Base-by-base conservation (phyloP, 2,888 invertebrate species). In the Cosmia pyralina region DNA sequence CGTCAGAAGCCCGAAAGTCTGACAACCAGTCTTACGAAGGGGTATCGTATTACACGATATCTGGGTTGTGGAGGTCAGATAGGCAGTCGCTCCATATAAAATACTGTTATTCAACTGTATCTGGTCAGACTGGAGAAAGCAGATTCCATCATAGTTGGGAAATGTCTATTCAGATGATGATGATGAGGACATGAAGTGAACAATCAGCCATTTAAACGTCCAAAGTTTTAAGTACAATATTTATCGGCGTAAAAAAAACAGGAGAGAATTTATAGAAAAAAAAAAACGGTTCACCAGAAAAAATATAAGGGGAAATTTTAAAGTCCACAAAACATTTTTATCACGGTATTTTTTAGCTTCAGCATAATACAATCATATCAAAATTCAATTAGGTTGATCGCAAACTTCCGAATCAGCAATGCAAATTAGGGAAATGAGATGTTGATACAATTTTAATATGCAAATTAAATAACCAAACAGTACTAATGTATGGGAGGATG, bases 351-450 rank as follows among this genome's bases (percentile, higher is more conserved):
- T 77, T 84, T 77, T 71, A 60, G 38, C 64, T 57, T 53, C 59
- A 28, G 22, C 34, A 55, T 65, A 66, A 83, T 83, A 81, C 83
- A 88, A 78, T 79, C 79, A 71, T 86, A 89, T 88, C 81, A 88
- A 88, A 90, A 89, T 89, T 90, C 85, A 90, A 88, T 89, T 88
- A 88, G 78, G 77, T 77, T 79, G 83, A 89, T 88, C 83, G 79
- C 81, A 82, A 89, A 88, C 85, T 89, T 87, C 72, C 75, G 72
- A 87, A 91, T 91, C 85, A 86, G 90, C 90, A 91, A 88, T 91
- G 85, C 88, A 90, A 91, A 91, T 92, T 84, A 84, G 72, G 80
- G 63, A 87, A 90, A 87, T 88, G 88, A 88, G 89, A 89, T 88
- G 87, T 88, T 89, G 89, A 90, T 90, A 90, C 86, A 84, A 88